phyloP scores from a whole-genome alignment of 2,113 vertebrate genomes.

The Seriola aureovittata region DNA sequence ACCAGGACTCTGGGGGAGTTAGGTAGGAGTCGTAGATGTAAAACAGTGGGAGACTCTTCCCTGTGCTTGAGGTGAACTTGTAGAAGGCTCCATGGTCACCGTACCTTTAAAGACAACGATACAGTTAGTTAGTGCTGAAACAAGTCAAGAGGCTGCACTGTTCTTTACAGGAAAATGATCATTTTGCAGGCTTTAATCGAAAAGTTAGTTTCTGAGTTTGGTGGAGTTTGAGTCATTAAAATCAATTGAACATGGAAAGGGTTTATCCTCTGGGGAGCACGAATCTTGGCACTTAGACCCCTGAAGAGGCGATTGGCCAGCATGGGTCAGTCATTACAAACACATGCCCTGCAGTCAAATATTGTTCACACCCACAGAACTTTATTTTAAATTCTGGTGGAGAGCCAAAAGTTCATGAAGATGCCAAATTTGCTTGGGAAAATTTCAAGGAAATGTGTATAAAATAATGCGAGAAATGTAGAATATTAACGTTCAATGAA shows the following conservation, averaged over 20 bases:
- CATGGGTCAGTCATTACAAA: too few species aligned
- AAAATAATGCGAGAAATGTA: too few species aligned
- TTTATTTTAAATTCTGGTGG: background rate
- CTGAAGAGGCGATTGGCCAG: too few species aligned
- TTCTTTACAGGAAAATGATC: background rate
- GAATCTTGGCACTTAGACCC: too few species aligned
- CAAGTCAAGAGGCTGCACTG: background rate
- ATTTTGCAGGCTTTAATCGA: background rate
- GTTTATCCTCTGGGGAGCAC: background rate
- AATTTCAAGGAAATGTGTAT: too few species aligned
- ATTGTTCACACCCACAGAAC: too few species aligned
- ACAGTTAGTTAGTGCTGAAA: background rate
- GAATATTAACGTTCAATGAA: too few species aligned
- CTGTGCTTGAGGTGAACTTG: conserved; percentile 88
- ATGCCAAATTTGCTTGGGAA: too few species aligned
- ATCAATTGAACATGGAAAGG: background rate
- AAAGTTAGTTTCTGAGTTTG: background rate
- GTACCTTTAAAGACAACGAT: conserved; percentile 80
- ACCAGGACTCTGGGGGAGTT: conserved; percentile 90
- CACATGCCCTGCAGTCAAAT: too few species aligned
- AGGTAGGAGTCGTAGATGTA: conserved; percentile 94
- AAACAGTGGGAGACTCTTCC: conserved; percentile 90
- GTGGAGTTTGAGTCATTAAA: background rate
- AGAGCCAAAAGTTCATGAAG: background rate
- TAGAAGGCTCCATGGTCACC: conserved; percentile 92